Evolutionary conservation across 2,888 invertebrate genomes (phyloP), one percentile per base, ranked within the genome.

Genomic region (Villa cingulata): DNA sequence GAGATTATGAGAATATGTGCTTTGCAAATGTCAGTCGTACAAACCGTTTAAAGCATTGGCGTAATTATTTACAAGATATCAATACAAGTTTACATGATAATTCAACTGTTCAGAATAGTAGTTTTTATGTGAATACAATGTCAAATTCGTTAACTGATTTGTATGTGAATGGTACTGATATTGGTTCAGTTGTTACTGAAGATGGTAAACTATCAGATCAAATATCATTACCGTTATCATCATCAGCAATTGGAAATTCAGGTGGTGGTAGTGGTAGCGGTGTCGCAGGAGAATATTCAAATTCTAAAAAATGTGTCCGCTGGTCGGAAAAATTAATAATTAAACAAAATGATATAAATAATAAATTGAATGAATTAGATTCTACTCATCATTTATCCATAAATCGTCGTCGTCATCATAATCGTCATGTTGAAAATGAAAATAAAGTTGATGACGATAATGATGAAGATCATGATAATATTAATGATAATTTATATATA

Each of bases 1-100:
- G 53, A 16, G 52, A 54, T 41, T 55, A 55, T 41, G 55, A 55
- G 32, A 55, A 54, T 44, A 54, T 55, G 49, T 53, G 52, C 36
- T 55, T 55, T 40, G 45, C 53, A 10, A 52, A 52, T 39, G 49
- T 53, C 16, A 53, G 43, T 27, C 50, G 52, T 16, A 49, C 48
- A 19, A 51, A 52, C 38, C 45, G 53, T 15, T 48, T 54, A 29
- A 54, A 53, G 49, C 54, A 55, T 42, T 55, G 55, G 55, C 49
- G 52, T 27, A 55, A 52, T 46, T 55, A 55, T 50, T 47, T 55
- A 27, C 49, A 53, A 37, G 53, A 52, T 37, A 52, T 55, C 12
- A 49, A 55, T 38, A 52, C 53, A 15, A 53, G 52, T 46, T 46
- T 51, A 16, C 53, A 54, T 41, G 55, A 55, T 37, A 53, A 54